These are phyloP conservation scores for Uloborus diversus DNA, from an alignment of 1,140 invertebrate species.

Conservation along the genomic window DNA sequence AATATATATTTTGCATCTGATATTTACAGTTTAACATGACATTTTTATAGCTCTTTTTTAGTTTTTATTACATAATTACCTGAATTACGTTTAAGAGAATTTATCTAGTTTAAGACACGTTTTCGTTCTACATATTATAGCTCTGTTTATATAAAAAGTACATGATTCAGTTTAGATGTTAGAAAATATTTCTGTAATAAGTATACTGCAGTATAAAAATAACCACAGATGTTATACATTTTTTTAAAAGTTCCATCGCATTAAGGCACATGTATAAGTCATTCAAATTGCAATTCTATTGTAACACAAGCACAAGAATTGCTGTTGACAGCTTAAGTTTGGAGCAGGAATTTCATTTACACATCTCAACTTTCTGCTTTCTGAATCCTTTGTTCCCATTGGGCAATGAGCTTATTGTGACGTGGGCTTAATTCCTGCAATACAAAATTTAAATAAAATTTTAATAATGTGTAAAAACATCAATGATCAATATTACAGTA, in stretches of 20 bases:
- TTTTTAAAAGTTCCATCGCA: constrained; percentile 10
- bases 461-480: no score
- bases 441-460: no score
- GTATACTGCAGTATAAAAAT: constrained; percentile 11
- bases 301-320: constrained; percentile 1
- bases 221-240: constrained; percentile 16
- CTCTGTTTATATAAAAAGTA: constrained; percentile 40
- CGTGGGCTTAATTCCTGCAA: constrained; percentile 59
- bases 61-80: constrained; percentile 47
- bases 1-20: constrained; percentile 45
- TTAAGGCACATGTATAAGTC: constrained; percentile 26
- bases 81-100: constrained; percentile 38
- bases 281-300: constrained; percentile 1
- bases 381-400: constrained; percentile 69
- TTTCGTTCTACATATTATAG: constrained; percentile 48
- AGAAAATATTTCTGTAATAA: constrained; percentile 24
- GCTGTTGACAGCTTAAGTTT: background rate
- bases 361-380: constrained; percentile 59
- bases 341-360: background rate
- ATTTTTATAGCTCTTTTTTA: background rate
- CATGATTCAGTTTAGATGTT: constrained; percentile 17
- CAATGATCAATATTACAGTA: no score
- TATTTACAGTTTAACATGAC: constrained; percentile 43
- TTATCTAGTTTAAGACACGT: constrained; percentile 42
- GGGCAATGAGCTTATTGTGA: constrained; percentile 67